Evolutionary conservation across 2,113 vertebrate genomes (phyloP), one percentile per base, ranked within the genome.

Genomic region (Bettongia penicillata): DNA sequence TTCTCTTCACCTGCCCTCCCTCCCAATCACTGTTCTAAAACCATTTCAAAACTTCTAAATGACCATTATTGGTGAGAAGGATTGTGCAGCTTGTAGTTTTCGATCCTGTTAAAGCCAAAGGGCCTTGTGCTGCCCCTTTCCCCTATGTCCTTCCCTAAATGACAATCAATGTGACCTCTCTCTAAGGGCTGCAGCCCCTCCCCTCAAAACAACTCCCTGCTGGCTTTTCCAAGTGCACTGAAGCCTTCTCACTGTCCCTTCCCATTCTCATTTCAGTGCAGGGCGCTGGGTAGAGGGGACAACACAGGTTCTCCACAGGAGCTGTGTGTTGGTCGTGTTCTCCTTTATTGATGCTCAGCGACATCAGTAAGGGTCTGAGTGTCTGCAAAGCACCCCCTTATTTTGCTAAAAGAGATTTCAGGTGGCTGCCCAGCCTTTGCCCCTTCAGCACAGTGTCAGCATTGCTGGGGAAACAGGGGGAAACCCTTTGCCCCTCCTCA

Each of bases 81-180:
- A 96, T 96, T 94, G 95, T 97, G 98, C 98, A 98, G 98, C 98
- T 98, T 98, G 95, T 97, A 96, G 93, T 97, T 97, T 96, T 84
- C 91, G 50, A 3, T 93, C 97, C 94, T 94, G 91, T 97, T 97
- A 95, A 98, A 98, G 98, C 98, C 98, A 98, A 98, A 98, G 98
- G 98, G 98, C 98, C 98, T 98, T 98, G 97, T 14, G 3, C 92
- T 0, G 91, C 97, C 97, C 97, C 97, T 97, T 96, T 96, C 96
- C 93, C 97, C 96, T 94, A 26, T 16, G 10, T 68, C 91, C 22
- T 51, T 95, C 97, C 98, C 97, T 96, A 25, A 91, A 97, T 90
- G 98, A 99, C 98, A 99, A 99, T 99, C 98, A 98, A 95, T 93
- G 98, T 97, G 98, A 98, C 97, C 97, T 98, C 98, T 99, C 98